Evolutionary conservation across 1,140 invertebrate genomes (phyloP), one percentile per base, ranked within the genome.

Genomic region (Lerema accius): DNA sequence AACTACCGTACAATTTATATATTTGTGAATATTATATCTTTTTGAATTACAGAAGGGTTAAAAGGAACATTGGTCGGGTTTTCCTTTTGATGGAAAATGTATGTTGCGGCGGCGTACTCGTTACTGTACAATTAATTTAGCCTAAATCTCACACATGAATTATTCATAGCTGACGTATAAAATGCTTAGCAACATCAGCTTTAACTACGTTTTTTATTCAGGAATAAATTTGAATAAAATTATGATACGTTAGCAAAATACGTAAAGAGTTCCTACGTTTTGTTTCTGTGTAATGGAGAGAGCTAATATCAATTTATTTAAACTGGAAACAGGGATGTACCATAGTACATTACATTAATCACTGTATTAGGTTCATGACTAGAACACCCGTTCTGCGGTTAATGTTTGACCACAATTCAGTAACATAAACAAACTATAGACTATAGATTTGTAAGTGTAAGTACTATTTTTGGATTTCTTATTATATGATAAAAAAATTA

Each of bases 81-180:
- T 32, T 32, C 28, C 28, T 7, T 32, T 32, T 32, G 28, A 32
- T 59, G 42, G 55, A 37, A 59, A 59, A 59, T 59, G 43, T 58
- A 46, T 58, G 55, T 58, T 58, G 42, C 42, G 55, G 55, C 42
- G 16, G 42, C 15, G 26, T 58, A 15, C 42, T 46, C 42, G 42
- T 58, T 58, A 46, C 55, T 58, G 15, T 46, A 35, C 55, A 58
- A 58, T 58, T 58, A 45, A 58, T 58, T 58, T 58, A 35, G 42
- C 7, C 55, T 35, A 35, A 58, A 58, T 35, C 42, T 58, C 55
- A 46, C 55, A 35, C 26, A 45, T 58, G 55, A 58, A 58, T 58
- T 58, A 58, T 58, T 58, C 26, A 58, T 46, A 35, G 40, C 53
- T 45, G 53, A 32, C 53, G 11, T 40, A 13, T 43, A 56, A 56